Conservation (phyloP, 2,797 vertebrate species). For the Salmo trutta region DNA sequence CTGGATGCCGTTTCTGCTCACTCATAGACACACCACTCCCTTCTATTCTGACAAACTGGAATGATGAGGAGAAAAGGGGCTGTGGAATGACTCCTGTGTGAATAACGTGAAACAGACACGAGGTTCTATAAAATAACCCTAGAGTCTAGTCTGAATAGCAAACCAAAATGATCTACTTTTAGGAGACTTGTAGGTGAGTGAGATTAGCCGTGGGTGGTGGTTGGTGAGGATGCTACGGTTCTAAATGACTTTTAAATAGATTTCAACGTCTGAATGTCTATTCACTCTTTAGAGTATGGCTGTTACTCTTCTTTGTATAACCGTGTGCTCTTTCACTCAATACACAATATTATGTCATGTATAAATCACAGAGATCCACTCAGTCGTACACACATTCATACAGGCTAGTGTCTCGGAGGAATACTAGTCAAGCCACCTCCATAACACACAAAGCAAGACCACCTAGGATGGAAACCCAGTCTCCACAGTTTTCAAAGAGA, state of each 20-base stretch:
- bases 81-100: background rate
- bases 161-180: background rate
- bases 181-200: background rate
- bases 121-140: background rate
- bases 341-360: background rate
- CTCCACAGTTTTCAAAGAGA: conserved; percentile 69
- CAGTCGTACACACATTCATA: background rate
- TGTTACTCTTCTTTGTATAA: background rate
- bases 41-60: background rate
- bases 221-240: no score
- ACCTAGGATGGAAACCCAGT: conserved; percentile 49
- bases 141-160: background rate
- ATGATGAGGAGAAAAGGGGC: background rate
- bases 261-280: background rate
- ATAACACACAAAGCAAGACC: conserved; percentile 35
- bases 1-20: background rate
- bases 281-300: background rate
- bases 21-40: background rate
- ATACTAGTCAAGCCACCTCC: conserved; percentile 24
- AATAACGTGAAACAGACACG: background rate
- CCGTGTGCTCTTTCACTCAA: background rate
- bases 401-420: conserved; percentile 3
- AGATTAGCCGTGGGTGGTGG: no score
- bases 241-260: no score
- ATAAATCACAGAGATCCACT: conserved; percentile 5